A percentile compares a stretch with the other conserved stretches of the same genome.
Conservation (phyloP, 2,888 invertebrate species). For the Zonitis immaculata region DNA sequence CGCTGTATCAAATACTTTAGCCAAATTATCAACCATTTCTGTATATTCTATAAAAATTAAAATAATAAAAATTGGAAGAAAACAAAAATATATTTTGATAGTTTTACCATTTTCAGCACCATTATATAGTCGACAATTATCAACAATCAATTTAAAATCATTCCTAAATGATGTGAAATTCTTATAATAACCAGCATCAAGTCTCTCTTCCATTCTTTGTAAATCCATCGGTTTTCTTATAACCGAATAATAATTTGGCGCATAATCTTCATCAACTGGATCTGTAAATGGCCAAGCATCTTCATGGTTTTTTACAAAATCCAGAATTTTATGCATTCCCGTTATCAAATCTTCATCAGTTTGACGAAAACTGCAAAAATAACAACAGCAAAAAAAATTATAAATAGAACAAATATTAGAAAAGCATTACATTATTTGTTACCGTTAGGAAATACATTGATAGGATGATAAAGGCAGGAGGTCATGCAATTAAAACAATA, state of each 20-base stretch:
- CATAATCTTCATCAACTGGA: slow-evolving; percentile 89
- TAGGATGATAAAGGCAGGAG: neutral
- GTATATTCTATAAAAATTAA: slow-evolving; percentile 67
- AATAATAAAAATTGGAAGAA: slow-evolving; percentile 13
- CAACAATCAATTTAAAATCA: slow-evolving; percentile 88
- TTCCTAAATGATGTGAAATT: slow-evolving; percentile 75
- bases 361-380: slow-evolving; percentile 63
- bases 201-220: slow-evolving; percentile 79
- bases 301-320: slow-evolving; percentile 79
- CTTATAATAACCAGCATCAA: slow-evolving; percentile 76
- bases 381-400: slow-evolving; percentile 2
- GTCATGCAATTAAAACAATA: neutral
- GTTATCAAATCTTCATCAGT: slow-evolving; percentile 81
- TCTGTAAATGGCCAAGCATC: slow-evolving; percentile 95
- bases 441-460: neutral
- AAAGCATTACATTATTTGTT: neutral
- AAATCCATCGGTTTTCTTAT: slow-evolving; percentile 82
- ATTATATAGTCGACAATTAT: slow-evolving; percentile 89
- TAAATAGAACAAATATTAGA: neutral
- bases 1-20: slow-evolving; percentile 74
- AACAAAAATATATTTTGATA: neutral
- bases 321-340: slow-evolving; percentile 88
- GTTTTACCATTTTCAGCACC: slow-evolving; percentile 83
- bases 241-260: slow-evolving; percentile 77
- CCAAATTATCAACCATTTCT: slow-evolving; percentile 79